Evolutionary conservation across 2,888 invertebrate species (phyloP).

Genomic region (Xestoiulus laeticollis): DNA sequence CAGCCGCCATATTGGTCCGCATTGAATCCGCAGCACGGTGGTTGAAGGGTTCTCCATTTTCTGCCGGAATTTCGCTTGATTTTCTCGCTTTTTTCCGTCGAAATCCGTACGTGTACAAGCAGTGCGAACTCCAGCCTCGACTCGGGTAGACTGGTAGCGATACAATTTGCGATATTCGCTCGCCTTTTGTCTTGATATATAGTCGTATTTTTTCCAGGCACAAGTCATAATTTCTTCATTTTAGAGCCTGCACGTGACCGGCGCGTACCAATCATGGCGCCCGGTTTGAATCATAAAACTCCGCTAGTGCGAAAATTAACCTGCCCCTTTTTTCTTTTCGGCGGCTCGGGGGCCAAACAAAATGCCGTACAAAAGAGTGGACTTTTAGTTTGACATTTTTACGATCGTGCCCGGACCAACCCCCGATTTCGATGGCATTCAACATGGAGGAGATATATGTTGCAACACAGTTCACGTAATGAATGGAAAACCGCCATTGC

Average conservation of each 20-base stretch:
- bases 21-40: background rate
- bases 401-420: slow-evolving; percentile 51
- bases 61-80: background rate
- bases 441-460: background rate
- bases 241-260: slow-evolving; percentile 57
- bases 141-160: slow-evolving; percentile 43
- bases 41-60: background rate
- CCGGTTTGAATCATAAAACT: slow-evolving; percentile 56
- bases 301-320: slow-evolving; percentile 57
- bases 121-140: slow-evolving; percentile 48
- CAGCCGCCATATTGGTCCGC: background rate
- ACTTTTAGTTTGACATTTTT: slow-evolving; percentile 54
- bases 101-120: background rate
- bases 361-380: slow-evolving; percentile 51
- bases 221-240: slow-evolving; percentile 57
- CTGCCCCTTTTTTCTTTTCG: slow-evolving; percentile 55
- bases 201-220: slow-evolving; percentile 57
- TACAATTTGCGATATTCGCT: slow-evolving; percentile 52
- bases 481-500: slow-evolving; percentile 4
- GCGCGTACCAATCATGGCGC: slow-evolving; percentile 56
- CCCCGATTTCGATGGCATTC: slow-evolving; percentile 49
- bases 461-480: slow-evolving; percentile 16
- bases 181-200: slow-evolving; percentile 56
- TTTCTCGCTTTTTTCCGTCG: background rate
- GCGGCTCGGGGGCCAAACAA: slow-evolving; percentile 39